A percentile compares a stretch with the other conserved stretches of the same genome.
These are phyloP conservation scores for Lophotriccus pileatus DNA, from an alignment of 2,797 vertebrate species.

Conservation along the genomic window DNA sequence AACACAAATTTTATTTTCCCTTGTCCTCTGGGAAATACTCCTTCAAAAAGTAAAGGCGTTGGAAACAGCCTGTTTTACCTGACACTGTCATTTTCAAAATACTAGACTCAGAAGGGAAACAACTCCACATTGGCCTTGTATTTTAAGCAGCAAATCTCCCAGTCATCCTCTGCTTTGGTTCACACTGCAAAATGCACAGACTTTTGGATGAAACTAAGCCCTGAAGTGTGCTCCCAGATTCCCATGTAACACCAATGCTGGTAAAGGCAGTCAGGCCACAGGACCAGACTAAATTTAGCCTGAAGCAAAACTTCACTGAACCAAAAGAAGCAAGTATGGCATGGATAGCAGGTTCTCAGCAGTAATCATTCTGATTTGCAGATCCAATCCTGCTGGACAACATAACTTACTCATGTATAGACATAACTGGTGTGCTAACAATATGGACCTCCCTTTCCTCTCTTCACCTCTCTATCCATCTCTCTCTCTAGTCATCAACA, in stretches of 20 bases:
- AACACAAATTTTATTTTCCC: neutral
- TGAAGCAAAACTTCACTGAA: neutral
- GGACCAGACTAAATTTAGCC: neutral
- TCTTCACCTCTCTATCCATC: neutral
- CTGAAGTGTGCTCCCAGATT: neutral
- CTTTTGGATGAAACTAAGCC: neutral
- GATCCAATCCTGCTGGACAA: neutral
- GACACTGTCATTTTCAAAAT: neutral
- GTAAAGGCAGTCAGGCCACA: neutral
- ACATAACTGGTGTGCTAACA: neutral
- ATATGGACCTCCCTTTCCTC: neutral
- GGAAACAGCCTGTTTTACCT: neutral
- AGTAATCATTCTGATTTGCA: neutral
- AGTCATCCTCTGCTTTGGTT: neutral
- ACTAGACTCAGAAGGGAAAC: neutral
- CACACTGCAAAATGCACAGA: neutral
- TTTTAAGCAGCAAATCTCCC: neutral
- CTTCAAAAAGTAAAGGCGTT: neutral
- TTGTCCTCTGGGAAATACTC: neutral
- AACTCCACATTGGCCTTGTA: neutral
- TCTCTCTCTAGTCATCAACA: neutral
- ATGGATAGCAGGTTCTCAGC: neutral
- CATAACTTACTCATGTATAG: neutral
- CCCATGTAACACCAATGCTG: neutral
- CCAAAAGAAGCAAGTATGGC: neutral